Evolutionary conservation across 1,140 invertebrate species (phyloP), one percentile per base, ranked within the genome.

Genomic region (Heterodera schachtii): DNA sequence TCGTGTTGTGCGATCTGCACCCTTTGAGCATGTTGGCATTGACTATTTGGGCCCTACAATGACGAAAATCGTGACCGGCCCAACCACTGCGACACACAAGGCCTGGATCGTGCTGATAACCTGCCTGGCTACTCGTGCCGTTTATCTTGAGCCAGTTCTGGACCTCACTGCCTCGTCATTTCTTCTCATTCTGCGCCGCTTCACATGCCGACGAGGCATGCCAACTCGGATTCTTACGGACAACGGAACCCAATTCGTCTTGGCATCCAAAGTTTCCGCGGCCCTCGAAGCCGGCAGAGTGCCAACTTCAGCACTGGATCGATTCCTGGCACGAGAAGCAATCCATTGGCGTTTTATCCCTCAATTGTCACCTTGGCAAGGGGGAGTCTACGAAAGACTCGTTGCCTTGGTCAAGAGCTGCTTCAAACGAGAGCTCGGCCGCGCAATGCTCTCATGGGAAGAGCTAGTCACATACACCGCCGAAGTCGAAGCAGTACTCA

Each of bases 101-200:
- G 57, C 66, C 3, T 81, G 79, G 79, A 57, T 81, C 16, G n/a
- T 64, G 13, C 78, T 81, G 3, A 70, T 82, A 0, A 83, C 66
- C 19, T 82, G 81, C 57, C n/a, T 82, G 16, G n/a, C 71, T 31
- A 82, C 81, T 7, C 69, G 81, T 82, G 81, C 81, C 8, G 80
- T 82, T 41, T 67, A 82, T 66, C 44, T 82, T 5, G 81, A 82
- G 19, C n/a, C 69, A 0, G 49, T 66, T 1, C 6, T 44, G n/a
- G 66, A 84, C n/a, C 7, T 81, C 0, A 83, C 13, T 3, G 69
- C 79, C 4, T 11, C n/a, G 47, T 64, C n/a, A 41, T 83, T 82
- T 49, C 4, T 82, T 8, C 69, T 64, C 46, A 79, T 67, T 41
- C 82, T 82, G 13, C 9, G 81, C 3, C n/a, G 81, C 5, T 82